Base-by-base conservation (phyloP, 2,888 invertebrate genomes). In the Thysanoteuthis rhombus region DNA sequence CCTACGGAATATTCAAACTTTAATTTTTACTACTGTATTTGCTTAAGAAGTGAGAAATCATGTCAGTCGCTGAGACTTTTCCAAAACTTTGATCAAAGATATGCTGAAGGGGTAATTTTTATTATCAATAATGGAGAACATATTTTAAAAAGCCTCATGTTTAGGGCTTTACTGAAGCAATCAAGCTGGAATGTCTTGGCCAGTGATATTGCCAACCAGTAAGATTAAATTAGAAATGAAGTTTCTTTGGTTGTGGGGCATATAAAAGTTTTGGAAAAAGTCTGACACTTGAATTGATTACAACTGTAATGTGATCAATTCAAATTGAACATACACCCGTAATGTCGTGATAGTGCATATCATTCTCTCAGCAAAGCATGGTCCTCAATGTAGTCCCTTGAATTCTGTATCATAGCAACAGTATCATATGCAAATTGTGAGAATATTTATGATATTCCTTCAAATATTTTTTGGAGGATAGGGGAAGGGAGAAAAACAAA, bases 241-340 rank as follows among this genome's bases (percentile, higher is more conserved):
- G n/a, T 75, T n/a, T 75, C 10, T 47, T 47, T 52, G 52, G 52
- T 75, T 75, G n/a, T n/a, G 4, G 75, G 75, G n/a, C 25, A n/a
- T n/a, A n/a, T 75, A 75, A 75, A 75, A 75, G 75, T 92, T 25
- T 45, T 90, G 90, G 90, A 90, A 90, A n/a, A 40, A 90, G 90
- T 40, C 32, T 39, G 39, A 90, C 40, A 90, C 19, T 45, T n/a
- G 45, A 92, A 40, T 42, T 92, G 92, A 92, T 45, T 45, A 90
- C 90, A 90, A 90, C 40, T 39, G 28, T 90, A 38, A 90, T 39
- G 90, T 90, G 42, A 42, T 92, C 92, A 42, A 92, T 92, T n/a
- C 42, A 32, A 32, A 36, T 40, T 40, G 90, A 90, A 90, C 90
- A 90, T 90, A 90, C 90, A 90, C 90, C 90, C 90, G 90, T 90